Percentiles rank a stretch among this genome's conserved stretches.
Evolutionary conservation across 2,113 vertebrate species (phyloP).

Genomic region (Xiphophorus couchianus): DNA sequence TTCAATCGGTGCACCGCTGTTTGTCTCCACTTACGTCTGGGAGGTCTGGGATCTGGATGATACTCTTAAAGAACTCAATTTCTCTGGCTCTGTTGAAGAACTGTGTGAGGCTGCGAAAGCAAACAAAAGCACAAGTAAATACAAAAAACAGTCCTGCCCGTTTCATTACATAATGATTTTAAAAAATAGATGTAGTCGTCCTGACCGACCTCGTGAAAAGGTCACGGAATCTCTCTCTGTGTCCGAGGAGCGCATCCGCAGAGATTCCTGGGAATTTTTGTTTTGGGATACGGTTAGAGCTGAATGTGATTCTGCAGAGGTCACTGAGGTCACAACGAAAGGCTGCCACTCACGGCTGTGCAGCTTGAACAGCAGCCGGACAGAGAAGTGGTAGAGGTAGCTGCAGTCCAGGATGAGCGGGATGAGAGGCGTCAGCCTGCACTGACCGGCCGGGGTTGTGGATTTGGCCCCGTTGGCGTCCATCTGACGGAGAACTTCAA

Average conservation of each 20-base stretch:
- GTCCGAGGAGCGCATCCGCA: slow-evolving; percentile 89
- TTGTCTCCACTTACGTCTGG: slow-evolving; percentile 84
- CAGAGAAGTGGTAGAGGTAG: slow-evolving; percentile 93
- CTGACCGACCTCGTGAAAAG: slow-evolving; percentile 87
- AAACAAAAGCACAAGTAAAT: not conserved
- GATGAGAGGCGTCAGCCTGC: slow-evolving; percentile 93
- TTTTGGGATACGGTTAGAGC: not conserved
- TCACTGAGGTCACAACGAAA: not conserved
- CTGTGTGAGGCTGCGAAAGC: slow-evolving; percentile 84
- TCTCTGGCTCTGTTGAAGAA: slow-evolving; percentile 93
- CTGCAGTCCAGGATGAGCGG: slow-evolving; percentile 96
- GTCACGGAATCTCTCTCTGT: slow-evolving; percentile 92
- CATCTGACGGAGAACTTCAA: slow-evolving; percentile 89
- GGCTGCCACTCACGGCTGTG: slow-evolving; percentile 88
- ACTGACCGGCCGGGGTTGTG: slow-evolving; percentile 89
- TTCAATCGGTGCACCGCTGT: too few species aligned
- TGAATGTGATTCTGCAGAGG: not conserved
- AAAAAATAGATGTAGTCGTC: not conserved
- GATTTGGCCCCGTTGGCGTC: slow-evolving; percentile 91
- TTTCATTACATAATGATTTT: not conserved
- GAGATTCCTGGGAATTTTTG: slow-evolving; percentile 83
- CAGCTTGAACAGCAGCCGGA: slow-evolving; percentile 93
- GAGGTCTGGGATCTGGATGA: slow-evolving; percentile 94
- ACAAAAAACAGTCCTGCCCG: too few species aligned
- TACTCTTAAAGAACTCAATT: slow-evolving; percentile 92